Conservation (phyloP, 2,888 invertebrate genomes). For the Sepiola atlantica region DNA sequence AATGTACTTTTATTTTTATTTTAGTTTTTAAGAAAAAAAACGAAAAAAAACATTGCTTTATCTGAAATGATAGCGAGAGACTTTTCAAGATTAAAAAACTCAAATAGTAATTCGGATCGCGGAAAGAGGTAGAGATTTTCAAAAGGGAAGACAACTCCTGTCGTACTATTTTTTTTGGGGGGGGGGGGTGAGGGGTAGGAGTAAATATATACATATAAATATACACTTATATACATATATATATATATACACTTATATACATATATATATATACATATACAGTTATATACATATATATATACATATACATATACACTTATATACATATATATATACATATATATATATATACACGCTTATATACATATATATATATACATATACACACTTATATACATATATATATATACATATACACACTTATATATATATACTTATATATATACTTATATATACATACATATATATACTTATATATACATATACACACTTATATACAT, state of each 20-base stretch:
- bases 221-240: not conserved
- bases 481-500: not conserved
- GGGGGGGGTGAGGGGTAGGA: too few relatives aligned
- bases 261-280: slow-evolving; percentile 12
- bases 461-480: not conserved
- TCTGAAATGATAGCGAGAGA: too few relatives aligned
- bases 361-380: slow-evolving; percentile 47
- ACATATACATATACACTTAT: slow-evolving; percentile 15
- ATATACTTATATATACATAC: slow-evolving; percentile 5
- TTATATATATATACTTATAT: slow-evolving; percentile 4
- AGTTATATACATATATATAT: not conserved
- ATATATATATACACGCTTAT: slow-evolving; percentile 48
- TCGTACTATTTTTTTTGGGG: too few relatives aligned
- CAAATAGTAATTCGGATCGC: too few relatives aligned
- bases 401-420: slow-evolving; percentile 32
- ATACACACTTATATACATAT: slow-evolving; percentile 37
- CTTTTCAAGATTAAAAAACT: too few relatives aligned
- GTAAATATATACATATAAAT: too few relatives aligned
- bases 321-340: slow-evolving; percentile 39
- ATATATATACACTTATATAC: slow-evolving; percentile 6
- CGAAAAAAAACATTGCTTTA: too few relatives aligned
- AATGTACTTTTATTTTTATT: too few relatives aligned
- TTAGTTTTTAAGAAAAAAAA: too few relatives aligned
- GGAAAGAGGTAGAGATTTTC: too few relatives aligned
- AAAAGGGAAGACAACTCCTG: too few relatives aligned